phyloP scores from a whole-genome alignment of 1,140 invertebrate species.

The Drosophila sturtevanti region DNA sequence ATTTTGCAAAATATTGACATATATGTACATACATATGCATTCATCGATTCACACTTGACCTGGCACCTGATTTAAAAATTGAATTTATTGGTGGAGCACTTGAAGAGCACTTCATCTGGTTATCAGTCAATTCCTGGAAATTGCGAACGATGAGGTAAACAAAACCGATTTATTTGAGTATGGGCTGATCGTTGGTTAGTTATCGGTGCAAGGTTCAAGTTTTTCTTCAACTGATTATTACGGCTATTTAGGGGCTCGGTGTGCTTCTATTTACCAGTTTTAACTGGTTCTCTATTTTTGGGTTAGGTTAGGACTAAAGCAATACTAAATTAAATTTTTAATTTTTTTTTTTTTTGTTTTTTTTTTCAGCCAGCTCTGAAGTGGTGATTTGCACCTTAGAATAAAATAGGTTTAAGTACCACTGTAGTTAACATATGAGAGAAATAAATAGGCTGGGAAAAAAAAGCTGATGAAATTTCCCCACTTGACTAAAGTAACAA shows the following conservation, averaged over 20 bases:
- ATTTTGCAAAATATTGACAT: background rate
- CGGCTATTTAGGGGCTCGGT: conserved; percentile 11
- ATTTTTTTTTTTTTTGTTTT: background rate
- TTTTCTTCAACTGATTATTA: background rate
- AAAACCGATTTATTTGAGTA: conserved; percentile 17
- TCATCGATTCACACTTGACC: background rate
- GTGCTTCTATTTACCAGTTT: conserved; percentile 7
- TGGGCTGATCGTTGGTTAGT: conserved; percentile 39
- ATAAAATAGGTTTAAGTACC: background rate
- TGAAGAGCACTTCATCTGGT: conserved; percentile 3
- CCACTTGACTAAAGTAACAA: background rate
- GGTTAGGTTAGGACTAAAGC: conserved; percentile 42
- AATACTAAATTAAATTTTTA: conserved; percentile 21
- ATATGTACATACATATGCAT: background rate
- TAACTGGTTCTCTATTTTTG: conserved; percentile 19
- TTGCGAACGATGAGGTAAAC: conserved; percentile 25
- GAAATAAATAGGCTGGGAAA: background rate
- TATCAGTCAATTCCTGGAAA: conserved; percentile 29
- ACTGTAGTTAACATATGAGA: background rate
- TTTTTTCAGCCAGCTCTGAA: background rate
- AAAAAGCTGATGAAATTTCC: background rate
- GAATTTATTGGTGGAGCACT: background rate
- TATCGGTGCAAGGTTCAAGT: conserved; percentile 29
- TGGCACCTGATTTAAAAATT: background rate
- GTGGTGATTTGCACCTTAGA: background rate